Conservation (phyloP, 2,797 vertebrate species). For the Lepus oiostolus region DNA sequence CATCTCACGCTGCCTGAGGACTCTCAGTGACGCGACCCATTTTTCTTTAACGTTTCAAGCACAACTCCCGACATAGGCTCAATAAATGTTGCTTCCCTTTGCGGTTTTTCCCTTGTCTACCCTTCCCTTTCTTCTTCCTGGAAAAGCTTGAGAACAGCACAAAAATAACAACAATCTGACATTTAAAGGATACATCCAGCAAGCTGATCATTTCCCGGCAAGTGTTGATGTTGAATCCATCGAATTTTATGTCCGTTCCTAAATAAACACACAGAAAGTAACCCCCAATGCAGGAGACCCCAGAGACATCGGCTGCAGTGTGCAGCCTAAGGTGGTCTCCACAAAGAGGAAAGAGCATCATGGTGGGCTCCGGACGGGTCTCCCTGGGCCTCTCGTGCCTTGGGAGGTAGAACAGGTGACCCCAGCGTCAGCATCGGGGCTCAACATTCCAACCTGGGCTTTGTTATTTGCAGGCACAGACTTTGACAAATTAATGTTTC, state of each 20-base stretch:
- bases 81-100: neutral
- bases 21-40: neutral
- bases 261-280: slow-evolving; percentile 71
- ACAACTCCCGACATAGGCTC: neutral
- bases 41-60: neutral
- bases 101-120: neutral
- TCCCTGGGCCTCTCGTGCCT: neutral
- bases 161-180: neutral
- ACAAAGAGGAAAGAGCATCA: neutral
- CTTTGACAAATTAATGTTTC: neutral
- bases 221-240: slow-evolving; percentile 93
- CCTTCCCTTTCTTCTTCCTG: neutral
- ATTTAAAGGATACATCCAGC: slow-evolving; percentile 94
- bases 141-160: neutral
- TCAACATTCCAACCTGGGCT: neutral
- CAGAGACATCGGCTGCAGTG: neutral
- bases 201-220: slow-evolving; percentile 94
- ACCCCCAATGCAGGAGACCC: neutral
- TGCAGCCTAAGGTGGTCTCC: rapidly evolving
- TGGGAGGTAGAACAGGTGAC: neutral
- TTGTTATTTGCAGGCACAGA: neutral
- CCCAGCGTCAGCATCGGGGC: rapidly evolving
- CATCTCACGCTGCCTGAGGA: neutral
- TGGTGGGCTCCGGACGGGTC: neutral
- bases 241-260: slow-evolving; percentile 94